A percentile compares a stretch with the other conserved stretches of the same genome.
Evolutionary conservation across 2,888 invertebrate genomes (phyloP).

Genomic region (Habrosyne pyritoides): DNA sequence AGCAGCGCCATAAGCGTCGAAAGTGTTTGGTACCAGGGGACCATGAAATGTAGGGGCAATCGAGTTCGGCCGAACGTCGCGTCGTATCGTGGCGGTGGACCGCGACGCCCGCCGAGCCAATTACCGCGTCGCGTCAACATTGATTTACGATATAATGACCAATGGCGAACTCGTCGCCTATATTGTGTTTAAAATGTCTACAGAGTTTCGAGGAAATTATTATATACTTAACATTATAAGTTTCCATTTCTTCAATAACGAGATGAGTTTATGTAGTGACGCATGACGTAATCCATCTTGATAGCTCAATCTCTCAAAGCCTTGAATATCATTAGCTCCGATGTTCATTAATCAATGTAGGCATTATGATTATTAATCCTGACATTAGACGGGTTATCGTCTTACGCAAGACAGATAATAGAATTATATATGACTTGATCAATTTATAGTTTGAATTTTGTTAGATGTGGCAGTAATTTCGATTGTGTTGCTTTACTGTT

Average conservation of each 20-base stretch:
- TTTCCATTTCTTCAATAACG: conserved; percentile 1
- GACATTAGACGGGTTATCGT: conserved; percentile 25
- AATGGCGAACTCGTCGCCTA: conserved; percentile 60
- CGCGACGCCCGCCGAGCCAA: conserved; percentile 60
- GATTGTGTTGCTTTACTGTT: conserved; percentile 52
- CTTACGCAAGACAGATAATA: conserved; percentile 20
- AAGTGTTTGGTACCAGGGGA: conserved; percentile 55
- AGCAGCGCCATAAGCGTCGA: conserved; percentile 42
- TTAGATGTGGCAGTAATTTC: conserved; percentile 43
- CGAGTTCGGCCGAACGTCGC: conserved; percentile 27
- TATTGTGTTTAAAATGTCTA: conserved; percentile 58
- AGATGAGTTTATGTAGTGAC: background rate
- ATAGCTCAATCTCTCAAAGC: conserved; percentile 2
- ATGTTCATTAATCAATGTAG: conserved; percentile 30
- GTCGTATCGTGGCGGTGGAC: conserved; percentile 24
- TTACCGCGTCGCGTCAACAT: conserved; percentile 73
- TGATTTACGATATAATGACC: conserved; percentile 79
- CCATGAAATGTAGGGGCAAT: conserved; percentile 60
- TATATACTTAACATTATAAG: background rate
- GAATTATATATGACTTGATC: conserved; percentile 6
- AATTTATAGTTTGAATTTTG: conserved; percentile 18
- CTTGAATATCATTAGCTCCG: conserved; percentile 13
- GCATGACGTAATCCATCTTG: background rate
- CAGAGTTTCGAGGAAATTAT: background rate
- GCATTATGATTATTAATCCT: conserved; percentile 29